Base-by-base conservation (phyloP, 1,140 invertebrate genomes). In the Drosophila nannoptera region DNA sequence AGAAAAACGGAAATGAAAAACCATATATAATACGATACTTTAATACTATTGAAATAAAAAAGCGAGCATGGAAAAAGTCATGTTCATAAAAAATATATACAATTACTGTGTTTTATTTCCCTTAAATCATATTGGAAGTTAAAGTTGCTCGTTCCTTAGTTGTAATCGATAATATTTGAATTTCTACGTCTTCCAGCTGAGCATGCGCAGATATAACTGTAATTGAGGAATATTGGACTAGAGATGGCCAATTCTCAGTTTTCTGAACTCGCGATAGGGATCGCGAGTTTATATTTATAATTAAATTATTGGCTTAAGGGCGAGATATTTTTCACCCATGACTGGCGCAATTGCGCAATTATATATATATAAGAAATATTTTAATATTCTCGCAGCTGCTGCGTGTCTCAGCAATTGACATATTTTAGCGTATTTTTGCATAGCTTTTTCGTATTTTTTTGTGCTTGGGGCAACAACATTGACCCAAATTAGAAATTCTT, bases 21-120 rank as follows among this genome's bases (percentile, higher is more conserved):
- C 55, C 61, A 87, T 75, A 86, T 86, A 87, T 81, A 86, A 86
- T 77, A 86, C 81, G 77, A 86, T 86, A 86, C 81, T 86, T 86
- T 86, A 86, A 86, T 86, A 87, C 81, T 87, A 86, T 86, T 86
- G 71, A 87, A 86, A 86, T 87, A 77, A 81, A 84, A 84, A 84
- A 60, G 12, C 46, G 82, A 82, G 75, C 69, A 35, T 75, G 74
- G 68, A 56, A 76, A 77, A 81, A 73, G 69, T 66, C 53, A 70
- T 75, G 67, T 69, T 86, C 82, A 82, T 72, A 75, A 86, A 86
- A 86, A 80, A 68, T 43, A 60, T 52, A 65, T 35, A 48, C 43
- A 40, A 46, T 38, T n/a, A 2, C 11, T 35, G 14, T 64, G 59
- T 68, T 61, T 50, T 7, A 33, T 67, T 52, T 52, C 58, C 49